Percentiles rank a stretch among this genome's conserved stretches.
These are phyloP conservation scores for Phycodurus eques DNA, from an alignment of 2,113 vertebrate genomes.

Conservation along the genomic window DNA sequence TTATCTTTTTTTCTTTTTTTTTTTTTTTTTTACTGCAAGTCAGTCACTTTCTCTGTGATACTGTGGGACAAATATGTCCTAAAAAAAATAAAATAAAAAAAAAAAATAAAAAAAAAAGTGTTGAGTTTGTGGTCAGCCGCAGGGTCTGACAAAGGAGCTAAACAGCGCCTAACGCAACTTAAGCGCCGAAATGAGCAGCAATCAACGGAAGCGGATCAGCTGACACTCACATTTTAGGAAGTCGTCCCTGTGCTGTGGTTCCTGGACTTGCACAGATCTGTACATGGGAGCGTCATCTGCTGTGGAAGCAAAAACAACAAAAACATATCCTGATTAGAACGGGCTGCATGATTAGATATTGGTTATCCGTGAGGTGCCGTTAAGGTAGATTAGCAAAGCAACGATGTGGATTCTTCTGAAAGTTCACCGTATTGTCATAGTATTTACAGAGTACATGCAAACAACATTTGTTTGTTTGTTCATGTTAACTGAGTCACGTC, in stretches of 20 bases:
- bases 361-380: background rate
- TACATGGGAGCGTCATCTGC: slow-evolving; percentile 65
- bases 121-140: slow-evolving; percentile 40
- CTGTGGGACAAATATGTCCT: slow-evolving; percentile 11
- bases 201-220: slow-evolving; percentile 10
- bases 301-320: slow-evolving; percentile 17
- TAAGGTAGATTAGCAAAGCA: background rate
- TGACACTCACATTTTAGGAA: slow-evolving; percentile 74
- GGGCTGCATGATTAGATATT: background rate
- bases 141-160: slow-evolving; percentile 44
- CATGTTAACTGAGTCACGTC: background rate
- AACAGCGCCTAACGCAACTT: slow-evolving; percentile 35
- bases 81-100: too few relatives aligned
- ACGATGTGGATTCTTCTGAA: background rate
- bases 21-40: slow-evolving; percentile 1
- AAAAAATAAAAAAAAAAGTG: too few relatives aligned
- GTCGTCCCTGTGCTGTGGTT: slow-evolving; percentile 69
- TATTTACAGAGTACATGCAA: background rate
- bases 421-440: background rate
- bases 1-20: too few relatives aligned
- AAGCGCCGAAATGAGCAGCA: slow-evolving; percentile 19
- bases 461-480: background rate
- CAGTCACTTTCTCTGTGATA: slow-evolving; percentile 28
- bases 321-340: background rate
- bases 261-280: slow-evolving; percentile 62